phyloP scores from a whole-genome alignment of 35 echinoderm and acorn worm genomes.

The Heliocidaris erythrogramma region DNA sequence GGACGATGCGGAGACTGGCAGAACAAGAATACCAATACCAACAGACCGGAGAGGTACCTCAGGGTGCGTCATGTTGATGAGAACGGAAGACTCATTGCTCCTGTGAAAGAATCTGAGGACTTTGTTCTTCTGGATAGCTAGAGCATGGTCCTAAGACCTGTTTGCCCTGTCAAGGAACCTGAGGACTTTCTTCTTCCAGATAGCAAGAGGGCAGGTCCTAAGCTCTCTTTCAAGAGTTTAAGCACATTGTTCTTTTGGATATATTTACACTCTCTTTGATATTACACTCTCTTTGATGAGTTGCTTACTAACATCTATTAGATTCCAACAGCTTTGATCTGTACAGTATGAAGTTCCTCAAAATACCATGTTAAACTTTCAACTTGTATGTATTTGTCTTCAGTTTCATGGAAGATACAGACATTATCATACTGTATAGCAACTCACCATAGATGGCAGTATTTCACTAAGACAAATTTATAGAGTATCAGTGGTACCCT shows the following conservation, averaged over 20 bases:
- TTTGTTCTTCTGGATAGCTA: constrained; percentile 87
- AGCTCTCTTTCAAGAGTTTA: constrained; percentile 68
- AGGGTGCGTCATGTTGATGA: constrained; percentile 83
- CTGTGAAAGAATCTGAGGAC: constrained; percentile 81
- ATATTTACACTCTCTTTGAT: no score
- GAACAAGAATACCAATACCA: constrained; percentile 52
- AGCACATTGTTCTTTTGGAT: constrained; percentile 92
- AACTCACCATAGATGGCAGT: neutral
- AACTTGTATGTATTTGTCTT: no score
- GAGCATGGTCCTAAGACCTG: neutral
- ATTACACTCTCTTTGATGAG: no score
- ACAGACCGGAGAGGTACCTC: constrained; percentile 76
- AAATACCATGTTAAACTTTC: no score
- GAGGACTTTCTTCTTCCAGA: constrained; percentile 93
- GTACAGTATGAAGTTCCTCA: no score
- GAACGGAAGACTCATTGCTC: constrained; percentile 77
- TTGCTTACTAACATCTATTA: no score
- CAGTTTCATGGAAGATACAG: neutral
- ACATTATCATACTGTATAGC: neutral
- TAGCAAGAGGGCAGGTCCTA: neutral
- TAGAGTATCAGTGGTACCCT: neutral
- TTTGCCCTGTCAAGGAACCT: constrained; percentile 67
- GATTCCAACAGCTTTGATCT: no score
- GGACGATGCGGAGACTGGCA: constrained; percentile 83
- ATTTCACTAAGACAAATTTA: neutral